Evolutionary conservation across 2,113 vertebrate species (phyloP).

Genomic region (Myiagra hebetior): DNA sequence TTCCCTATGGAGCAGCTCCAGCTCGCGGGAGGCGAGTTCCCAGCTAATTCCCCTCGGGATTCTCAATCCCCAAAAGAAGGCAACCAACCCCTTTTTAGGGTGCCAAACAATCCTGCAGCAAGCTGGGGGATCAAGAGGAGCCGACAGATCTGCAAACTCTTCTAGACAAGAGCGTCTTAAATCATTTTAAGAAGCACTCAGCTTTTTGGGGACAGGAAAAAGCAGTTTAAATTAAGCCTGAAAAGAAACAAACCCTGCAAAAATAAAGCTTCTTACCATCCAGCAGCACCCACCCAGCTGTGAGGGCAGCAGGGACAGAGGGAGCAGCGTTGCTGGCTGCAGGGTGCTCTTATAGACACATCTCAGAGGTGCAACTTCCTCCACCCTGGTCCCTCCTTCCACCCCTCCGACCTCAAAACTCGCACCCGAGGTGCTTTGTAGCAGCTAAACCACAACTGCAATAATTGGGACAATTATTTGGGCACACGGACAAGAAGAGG

Average conservation of each 20-base stretch:
- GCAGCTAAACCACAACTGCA: not conserved
- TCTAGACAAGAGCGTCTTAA: not conserved
- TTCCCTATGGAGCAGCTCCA: not conserved
- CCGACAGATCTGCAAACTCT: not conserved
- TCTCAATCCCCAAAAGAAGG: not conserved
- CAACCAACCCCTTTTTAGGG: not conserved
- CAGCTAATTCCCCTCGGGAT: not conserved
- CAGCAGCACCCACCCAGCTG: not conserved
- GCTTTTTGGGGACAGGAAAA: not conserved
- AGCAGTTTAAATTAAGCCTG: not conserved
- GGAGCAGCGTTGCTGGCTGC: not conserved
- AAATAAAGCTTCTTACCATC: not conserved
- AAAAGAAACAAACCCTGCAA: not conserved
- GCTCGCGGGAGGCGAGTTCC: not conserved
- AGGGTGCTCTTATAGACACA: not conserved
- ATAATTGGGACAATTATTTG: not conserved
- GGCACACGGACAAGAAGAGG: not conserved
- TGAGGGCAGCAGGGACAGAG: not conserved
- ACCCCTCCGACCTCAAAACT: not conserved
- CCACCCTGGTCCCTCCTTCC: not conserved
- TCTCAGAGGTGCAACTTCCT: not conserved
- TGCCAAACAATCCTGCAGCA: not conserved
- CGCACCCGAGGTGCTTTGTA: rapidly evolving
- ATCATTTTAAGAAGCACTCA: not conserved
- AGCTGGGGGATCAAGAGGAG: not conserved